Conservation (phyloP, 2,113 vertebrate genomes). For the Lasiurus borealis region DNA sequence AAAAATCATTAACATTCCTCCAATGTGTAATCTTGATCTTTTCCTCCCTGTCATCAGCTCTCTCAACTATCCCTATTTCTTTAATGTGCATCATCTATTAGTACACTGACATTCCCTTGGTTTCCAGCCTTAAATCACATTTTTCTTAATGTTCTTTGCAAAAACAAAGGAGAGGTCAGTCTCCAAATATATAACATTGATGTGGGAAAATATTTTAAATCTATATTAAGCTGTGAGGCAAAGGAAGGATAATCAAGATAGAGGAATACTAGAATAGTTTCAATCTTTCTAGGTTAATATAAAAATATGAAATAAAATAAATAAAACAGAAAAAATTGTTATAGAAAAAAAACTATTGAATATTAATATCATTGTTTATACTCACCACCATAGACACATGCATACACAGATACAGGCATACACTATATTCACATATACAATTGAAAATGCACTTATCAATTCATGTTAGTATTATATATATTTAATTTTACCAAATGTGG, state of each 20-base stretch:
- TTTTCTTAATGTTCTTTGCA: background rate
- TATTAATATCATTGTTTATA: background rate
- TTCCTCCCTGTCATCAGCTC: background rate
- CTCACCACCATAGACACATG: background rate
- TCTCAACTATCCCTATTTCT: background rate
- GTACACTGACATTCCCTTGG: background rate
- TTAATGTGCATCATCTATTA: background rate
- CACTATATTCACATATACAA: background rate
- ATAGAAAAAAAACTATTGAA: background rate
- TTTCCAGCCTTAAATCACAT: background rate
- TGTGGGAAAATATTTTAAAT: background rate
- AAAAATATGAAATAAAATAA: background rate
- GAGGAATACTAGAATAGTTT: background rate
- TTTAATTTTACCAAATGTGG: background rate
- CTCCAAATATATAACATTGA: background rate
- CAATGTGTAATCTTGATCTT: background rate
- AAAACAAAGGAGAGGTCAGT: background rate
- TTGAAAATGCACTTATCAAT: background rate
- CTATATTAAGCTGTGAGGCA: background rate
- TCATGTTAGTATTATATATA: background rate
- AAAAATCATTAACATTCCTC: background rate
- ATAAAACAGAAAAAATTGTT: background rate
- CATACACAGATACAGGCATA: background rate
- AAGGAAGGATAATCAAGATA: background rate
- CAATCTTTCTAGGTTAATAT: background rate